Base-by-base conservation (phyloP, 2,113 vertebrate genomes). In the Mirounga angustirostris region DNA sequence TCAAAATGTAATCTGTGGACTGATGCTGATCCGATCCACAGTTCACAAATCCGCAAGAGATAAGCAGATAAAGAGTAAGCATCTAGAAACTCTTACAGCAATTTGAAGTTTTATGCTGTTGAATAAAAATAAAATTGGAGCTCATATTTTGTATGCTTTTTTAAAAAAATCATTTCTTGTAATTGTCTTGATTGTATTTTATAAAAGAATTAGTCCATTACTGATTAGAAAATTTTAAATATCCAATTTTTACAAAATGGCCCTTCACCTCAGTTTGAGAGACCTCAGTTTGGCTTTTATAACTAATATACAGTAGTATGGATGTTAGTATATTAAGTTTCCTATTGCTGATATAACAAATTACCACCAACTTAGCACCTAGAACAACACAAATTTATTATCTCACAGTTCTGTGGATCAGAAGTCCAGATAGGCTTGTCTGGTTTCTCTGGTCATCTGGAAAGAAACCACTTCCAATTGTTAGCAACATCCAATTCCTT, bases 111-210 rank as follows among this genome's bases (percentile, higher is more conserved):
- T 92, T 91, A 80, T 43, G 4, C 40, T 93, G 5, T n/a, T 71
- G 43, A 78, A 63, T 73, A 91, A 93, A 59, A 84, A 58, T 13
- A 26, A 89, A 81, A 54, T 80, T 46, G 0, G 10, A 43, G n/a
- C n/a, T 67, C 69, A 56, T 79, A 61, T 46, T 89, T 86, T 65
- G 3, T 30, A 21, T 52, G 19, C 12, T 50, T 90, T 76, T 56
- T 94, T 85, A 80, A 67, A 19, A 73, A 74, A 76, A 30, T 7
- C 33, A 36, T 54, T 30, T 83, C 59, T 95, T 69, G 13, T 86
- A n/a, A 69, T 58, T n/a, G n/a, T n/a, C 95, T 95, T 78, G 76
- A 26, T 69, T 94, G 8, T 30, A 40, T 88, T 78, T 69, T 95
- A 73, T 83, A 19, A 76, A 95, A 85, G 7, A 52, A 33, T 87